A percentile compares a stretch with the other conserved stretches of the same genome.
These are phyloP conservation scores for Drosophila virilis DNA, from an alignment of 1,140 invertebrate species.

Conservation along the genomic window DNA sequence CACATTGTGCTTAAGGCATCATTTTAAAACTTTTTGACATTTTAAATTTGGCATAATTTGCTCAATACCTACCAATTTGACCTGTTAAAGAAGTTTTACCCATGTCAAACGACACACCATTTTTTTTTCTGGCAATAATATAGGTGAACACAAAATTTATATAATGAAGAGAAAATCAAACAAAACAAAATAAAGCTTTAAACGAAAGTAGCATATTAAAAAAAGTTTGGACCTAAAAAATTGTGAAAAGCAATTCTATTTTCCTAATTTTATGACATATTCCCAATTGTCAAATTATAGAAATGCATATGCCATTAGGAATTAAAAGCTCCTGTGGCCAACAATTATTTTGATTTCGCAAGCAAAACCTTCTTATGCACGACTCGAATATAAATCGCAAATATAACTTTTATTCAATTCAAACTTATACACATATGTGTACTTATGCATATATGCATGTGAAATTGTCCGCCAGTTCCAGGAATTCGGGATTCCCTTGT, in stretches of 20 bases:
- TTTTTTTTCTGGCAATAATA: neutral
- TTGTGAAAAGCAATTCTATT: no score
- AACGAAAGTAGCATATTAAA: neutral
- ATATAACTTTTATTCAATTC: neutral
- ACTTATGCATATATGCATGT: neutral
- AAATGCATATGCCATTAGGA: no score
- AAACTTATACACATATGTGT: neutral
- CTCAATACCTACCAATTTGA: neutral
- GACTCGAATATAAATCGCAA: neutral
- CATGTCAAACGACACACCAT: neutral
- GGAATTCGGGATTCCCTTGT: slow-evolving; percentile 9
- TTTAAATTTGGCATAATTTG: neutral
- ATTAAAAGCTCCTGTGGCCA: no score
- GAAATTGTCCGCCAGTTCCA: neutral
- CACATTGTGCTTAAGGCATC: neutral
- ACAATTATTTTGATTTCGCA: no score
- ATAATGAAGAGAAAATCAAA: neutral
- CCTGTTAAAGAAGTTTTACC: neutral
- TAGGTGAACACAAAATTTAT: neutral
- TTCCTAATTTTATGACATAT: no score
- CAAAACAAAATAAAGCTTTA: neutral
- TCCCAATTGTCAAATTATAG: no score
- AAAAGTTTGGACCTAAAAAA: neutral
- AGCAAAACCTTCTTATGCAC: no score
- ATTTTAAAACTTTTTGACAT: neutral